Conservation (phyloP, 2,113 vertebrate species). For the Ophiodon elongatus region DNA sequence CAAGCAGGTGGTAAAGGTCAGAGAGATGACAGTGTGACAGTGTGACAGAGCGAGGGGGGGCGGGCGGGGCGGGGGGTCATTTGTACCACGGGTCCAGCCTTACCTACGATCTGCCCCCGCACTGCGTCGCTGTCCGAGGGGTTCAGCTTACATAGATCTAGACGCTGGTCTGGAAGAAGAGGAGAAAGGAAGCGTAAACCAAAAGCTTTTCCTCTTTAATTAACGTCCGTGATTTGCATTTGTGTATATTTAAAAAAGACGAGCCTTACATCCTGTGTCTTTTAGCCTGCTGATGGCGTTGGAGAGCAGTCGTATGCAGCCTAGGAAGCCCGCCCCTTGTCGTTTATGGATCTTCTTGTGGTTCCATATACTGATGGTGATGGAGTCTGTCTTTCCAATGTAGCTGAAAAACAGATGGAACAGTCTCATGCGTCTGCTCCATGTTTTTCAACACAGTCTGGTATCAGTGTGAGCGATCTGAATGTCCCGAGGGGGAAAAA, state of each 20-base stretch:
- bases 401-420: conserved; percentile 82
- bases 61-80: conserved; percentile 12
- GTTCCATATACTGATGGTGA: conserved; percentile 99
- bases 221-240: neutral
- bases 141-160: conserved; percentile 99
- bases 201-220: neutral
- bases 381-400: conserved; percentile 96
- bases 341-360: conserved; percentile 99
- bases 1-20: conserved; percentile 33
- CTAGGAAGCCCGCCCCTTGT: conserved; percentile 97
- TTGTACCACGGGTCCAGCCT: conserved; percentile 61
- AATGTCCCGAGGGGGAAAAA: too few species aligned
- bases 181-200: conserved; percentile 24
- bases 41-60: too few species aligned
- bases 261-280: conserved; percentile 96
- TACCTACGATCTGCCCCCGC: conserved; percentile 98
- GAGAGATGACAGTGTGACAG: neutral
- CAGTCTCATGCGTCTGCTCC: neutral
- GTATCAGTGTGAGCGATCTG: neutral
- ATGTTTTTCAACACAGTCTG: neutral
- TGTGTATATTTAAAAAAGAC: neutral
- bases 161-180: conserved; percentile 91
- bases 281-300: conserved; percentile 98
- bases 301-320: conserved; percentile 95
- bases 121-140: conserved; percentile 97